Percentiles rank a stretch among this genome's conserved stretches.
Evolutionary conservation across 2,888 invertebrate genomes (phyloP).

Genomic region (Eupithecia tripunctaria): DNA sequence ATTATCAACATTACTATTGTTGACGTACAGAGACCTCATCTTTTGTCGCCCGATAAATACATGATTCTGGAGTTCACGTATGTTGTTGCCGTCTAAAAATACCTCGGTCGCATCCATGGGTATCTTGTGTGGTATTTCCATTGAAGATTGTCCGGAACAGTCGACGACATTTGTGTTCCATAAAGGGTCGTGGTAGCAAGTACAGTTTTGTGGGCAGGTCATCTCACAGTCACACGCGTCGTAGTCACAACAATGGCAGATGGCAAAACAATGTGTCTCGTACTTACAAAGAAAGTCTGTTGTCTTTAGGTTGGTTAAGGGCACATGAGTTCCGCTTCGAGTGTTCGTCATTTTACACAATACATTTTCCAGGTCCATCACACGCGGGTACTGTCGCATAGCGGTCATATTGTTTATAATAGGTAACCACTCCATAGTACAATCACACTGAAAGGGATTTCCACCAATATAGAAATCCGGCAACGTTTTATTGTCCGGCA

Average conservation of each 20-base stretch:
- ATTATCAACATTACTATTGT: slow-evolving; percentile 92
- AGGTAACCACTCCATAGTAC: slow-evolving; percentile 97
- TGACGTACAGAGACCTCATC: slow-evolving; percentile 93
- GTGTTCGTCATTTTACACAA: slow-evolving; percentile 94
- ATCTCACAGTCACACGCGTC: slow-evolving; percentile 98
- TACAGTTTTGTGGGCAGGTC: slow-evolving; percentile 97
- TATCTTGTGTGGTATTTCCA: slow-evolving; percentile 92
- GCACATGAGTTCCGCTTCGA: slow-evolving; percentile 91
- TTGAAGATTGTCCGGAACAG: slow-evolving; percentile 91
- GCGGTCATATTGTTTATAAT: slow-evolving; percentile 94
- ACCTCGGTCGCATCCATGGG: slow-evolving; percentile 98
- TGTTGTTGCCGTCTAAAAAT: slow-evolving; percentile 95
- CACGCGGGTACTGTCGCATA: slow-evolving; percentile 92
- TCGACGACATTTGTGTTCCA: slow-evolving; percentile 97
- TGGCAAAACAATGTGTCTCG: slow-evolving; percentile 96
- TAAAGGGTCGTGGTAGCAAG: slow-evolving; percentile 96
- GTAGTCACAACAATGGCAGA: slow-evolving; percentile 98
- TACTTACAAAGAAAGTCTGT: slow-evolving; percentile 96
- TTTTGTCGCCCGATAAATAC: slow-evolving; percentile 96
- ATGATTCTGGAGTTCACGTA: slow-evolving; percentile 92
- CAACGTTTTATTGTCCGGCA: slow-evolving; percentile 88
- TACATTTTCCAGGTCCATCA: slow-evolving; percentile 95
- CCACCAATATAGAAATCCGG: slow-evolving; percentile 96
- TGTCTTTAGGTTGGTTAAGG: slow-evolving; percentile 89
- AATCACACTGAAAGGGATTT: slow-evolving; percentile 97